Conservation (phyloP, 2,888 invertebrate species). For the Scaptomyza caliginosa region DNA sequence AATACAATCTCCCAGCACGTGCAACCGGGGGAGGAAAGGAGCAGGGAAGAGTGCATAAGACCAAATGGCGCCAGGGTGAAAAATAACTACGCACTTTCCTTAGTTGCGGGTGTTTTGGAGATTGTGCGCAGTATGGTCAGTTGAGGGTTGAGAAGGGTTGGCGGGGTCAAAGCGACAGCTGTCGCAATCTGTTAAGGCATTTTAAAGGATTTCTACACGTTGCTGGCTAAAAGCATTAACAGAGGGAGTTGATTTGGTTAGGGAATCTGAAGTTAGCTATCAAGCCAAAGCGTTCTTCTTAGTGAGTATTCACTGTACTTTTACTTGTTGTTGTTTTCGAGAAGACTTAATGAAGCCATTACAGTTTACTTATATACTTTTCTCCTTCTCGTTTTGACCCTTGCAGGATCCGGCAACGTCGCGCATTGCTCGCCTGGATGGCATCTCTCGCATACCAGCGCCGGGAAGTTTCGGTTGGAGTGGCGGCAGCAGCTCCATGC, state of each 20-base stretch:
- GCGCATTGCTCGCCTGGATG: constrained; percentile 82
- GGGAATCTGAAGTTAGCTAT: too few relatives aligned
- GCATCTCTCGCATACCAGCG: constrained; percentile 81
- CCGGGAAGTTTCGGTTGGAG: constrained; percentile 71
- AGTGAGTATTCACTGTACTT: background rate
- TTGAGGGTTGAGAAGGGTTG: too few relatives aligned
- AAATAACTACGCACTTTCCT: constrained; percentile 53
- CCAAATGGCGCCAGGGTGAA: constrained; percentile 57
- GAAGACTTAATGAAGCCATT: constrained; percentile 5
- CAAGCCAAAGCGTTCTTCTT: background rate
- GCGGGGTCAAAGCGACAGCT: constrained; percentile 50
- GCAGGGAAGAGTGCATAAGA: constrained; percentile 13
- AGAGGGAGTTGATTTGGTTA: too few relatives aligned
- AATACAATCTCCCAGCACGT: constrained; percentile 60
- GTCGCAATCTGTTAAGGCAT: constrained; percentile 49
- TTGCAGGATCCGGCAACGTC: constrained; percentile 82
- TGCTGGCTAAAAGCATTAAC: too few relatives aligned
- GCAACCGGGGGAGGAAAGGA: constrained; percentile 25
- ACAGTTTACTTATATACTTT: background rate
- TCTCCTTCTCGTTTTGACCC: background rate
- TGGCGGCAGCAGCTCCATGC: constrained; percentile 7
- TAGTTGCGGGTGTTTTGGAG: background rate
- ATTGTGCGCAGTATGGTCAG: background rate
- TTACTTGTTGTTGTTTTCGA: background rate
- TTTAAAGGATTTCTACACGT: constrained; percentile 24